Conservation (phyloP, 2,113 vertebrate genomes). For the Anser brachyrhynchus region DNA sequence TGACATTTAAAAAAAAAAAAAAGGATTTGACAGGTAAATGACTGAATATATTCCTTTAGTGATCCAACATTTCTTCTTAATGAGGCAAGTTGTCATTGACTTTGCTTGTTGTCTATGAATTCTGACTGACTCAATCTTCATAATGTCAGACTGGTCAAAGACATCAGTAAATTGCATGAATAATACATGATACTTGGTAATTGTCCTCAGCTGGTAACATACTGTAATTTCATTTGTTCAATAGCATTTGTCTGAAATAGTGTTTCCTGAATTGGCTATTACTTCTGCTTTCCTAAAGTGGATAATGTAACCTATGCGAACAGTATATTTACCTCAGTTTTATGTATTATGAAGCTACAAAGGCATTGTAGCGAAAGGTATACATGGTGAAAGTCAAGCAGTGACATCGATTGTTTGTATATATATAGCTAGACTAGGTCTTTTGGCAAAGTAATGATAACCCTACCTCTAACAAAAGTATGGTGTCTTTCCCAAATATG, state of each 20-base stretch:
- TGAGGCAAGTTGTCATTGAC: conserved; percentile 59
- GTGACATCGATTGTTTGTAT: not conserved
- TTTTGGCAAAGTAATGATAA: not conserved
- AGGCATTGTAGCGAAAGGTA: not conserved
- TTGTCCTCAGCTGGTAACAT: conserved; percentile 49
- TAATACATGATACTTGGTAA: conserved; percentile 64
- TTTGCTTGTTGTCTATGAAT: conserved; percentile 69
- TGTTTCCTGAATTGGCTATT: not conserved
- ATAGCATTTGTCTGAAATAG: not conserved
- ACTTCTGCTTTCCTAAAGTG: not conserved
- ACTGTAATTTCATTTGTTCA: conserved; percentile 41
- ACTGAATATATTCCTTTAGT: conserved; percentile 64
- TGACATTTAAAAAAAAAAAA: not conserved
- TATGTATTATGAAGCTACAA: not conserved
- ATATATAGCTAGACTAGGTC: not conserved
- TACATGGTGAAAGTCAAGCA: not conserved
- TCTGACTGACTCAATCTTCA: conserved; percentile 60
- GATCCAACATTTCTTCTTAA: conserved; percentile 70
- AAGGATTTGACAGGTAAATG: conserved; percentile 55
- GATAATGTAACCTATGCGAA: not conserved
- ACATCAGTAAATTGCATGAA: conserved; percentile 71
- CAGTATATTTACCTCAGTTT: not conserved
- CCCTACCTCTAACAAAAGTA: not conserved
- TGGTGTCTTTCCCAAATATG: not conserved
- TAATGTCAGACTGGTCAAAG: conserved; percentile 71